Conservation (phyloP, 1,140 invertebrate genomes). For the Reticulitermes speratus region DNA sequence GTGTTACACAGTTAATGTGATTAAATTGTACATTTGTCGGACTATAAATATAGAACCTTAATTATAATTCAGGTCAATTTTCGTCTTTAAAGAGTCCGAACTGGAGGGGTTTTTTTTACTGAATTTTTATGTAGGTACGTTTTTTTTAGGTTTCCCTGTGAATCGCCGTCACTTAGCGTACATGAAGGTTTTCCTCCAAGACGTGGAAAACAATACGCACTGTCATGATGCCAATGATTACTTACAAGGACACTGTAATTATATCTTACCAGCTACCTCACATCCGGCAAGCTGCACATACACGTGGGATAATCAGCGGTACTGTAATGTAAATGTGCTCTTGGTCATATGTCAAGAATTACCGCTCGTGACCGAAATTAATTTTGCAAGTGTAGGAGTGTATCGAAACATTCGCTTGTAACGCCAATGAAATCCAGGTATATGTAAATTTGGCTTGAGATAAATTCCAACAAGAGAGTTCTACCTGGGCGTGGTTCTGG, state of each 20-base stretch:
- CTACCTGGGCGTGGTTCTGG: not conserved
- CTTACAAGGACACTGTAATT: not conserved
- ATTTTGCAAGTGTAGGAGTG: not conserved
- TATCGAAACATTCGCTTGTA: not conserved
- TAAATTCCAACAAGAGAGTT: not conserved
- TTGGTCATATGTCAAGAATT: not conserved
- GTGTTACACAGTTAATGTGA: too few relatives aligned
- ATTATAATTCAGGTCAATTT: too few relatives aligned
- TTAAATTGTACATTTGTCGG: too few relatives aligned
- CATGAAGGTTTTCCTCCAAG: not conserved
- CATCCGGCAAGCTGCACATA: not conserved
- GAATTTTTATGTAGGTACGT: too few relatives aligned
- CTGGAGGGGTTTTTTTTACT: too few relatives aligned
- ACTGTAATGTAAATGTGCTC: not conserved
- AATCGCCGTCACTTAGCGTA: not conserved
- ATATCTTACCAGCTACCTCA: not conserved
- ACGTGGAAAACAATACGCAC: not conserved
- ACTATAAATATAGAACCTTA: too few relatives aligned
- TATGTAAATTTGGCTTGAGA: not conserved
- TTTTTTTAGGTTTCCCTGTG: too few relatives aligned
- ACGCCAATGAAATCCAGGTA: not conserved
- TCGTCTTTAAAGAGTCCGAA: too few relatives aligned
- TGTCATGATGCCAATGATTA: not conserved
- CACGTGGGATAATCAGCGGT: not conserved
- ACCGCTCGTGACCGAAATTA: not conserved